phyloP scores from a whole-genome alignment of 2,797 vertebrate species.

The Micromesistius poutassou region DNA sequence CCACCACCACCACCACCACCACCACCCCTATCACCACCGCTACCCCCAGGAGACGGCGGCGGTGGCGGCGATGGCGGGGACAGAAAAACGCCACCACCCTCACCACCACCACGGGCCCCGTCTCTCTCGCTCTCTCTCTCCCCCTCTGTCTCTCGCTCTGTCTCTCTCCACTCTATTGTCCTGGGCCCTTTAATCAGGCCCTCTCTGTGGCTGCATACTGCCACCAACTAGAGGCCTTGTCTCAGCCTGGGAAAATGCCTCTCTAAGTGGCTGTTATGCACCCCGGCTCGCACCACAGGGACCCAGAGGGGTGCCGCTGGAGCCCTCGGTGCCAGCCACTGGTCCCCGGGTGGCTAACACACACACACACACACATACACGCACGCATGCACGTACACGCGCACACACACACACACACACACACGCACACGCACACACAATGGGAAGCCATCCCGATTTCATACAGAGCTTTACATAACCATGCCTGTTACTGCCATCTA shows the following conservation, averaged over 20 bases:
- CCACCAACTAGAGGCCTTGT: conserved; percentile 71
- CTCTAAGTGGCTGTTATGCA: conserved; percentile 69
- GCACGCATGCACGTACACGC: background rate
- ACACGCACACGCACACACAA: background rate
- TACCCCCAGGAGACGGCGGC: conserved; percentile 44
- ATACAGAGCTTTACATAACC: conserved; percentile 51
- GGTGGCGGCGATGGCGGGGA: conserved; percentile 51
- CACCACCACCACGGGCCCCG: conserved; percentile 41
- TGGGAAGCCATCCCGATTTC: conserved; percentile 39
- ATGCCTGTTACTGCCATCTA: conserved; percentile 37
- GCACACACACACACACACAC: background rate
- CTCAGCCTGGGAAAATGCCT: conserved; percentile 77
- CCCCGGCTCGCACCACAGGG: conserved; percentile 65
- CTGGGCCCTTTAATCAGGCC: conserved; percentile 77
- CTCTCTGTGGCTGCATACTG: conserved; percentile 69
- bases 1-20: background rate
- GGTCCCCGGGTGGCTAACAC: conserved; percentile 60
- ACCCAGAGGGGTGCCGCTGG: conserved; percentile 63
- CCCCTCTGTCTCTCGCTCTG: background rate
- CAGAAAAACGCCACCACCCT: conserved; percentile 50
- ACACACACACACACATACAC: conserved; percentile 42
- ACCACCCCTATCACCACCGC: background rate
- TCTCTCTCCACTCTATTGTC: conserved; percentile 68
- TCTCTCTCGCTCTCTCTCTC: conserved; percentile 29
- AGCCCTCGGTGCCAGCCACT: conserved; percentile 65